Evolutionary conservation across 2,888 invertebrate species (phyloP), one percentile per base, ranked within the genome.

Genomic region (Aphidoletes aphidimyza): DNA sequence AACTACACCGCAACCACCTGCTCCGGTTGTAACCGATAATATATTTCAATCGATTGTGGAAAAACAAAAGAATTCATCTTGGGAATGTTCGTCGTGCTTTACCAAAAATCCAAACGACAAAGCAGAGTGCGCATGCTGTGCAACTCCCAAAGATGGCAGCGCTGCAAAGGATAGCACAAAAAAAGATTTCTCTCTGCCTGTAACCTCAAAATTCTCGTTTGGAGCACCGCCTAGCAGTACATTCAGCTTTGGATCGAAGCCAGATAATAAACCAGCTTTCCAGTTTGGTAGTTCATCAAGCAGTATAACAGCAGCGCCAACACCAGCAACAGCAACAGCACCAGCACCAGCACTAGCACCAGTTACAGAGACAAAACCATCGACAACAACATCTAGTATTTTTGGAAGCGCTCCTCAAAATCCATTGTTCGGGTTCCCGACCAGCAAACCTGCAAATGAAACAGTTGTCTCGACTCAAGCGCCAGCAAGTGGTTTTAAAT

Each of bases 61-160:
- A 14, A 42, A 83, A 30, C 83, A 83, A 42, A 83, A 83, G 83
- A 42, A 17, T 26, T 9, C 39, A 22, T 36, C 37, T 1, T 83
- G 83, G 83, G 83, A 83, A 42, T 83, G 83, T 83, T 45, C 83
- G 14, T 2, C 30, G 0, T 83, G 83, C 30, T 87, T 1, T 87
- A 88, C 36, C 90, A 90, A 85, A 88, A 88, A 85, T 86, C 87
- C 0, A 89, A 90, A 85, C 94, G 93, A 94, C 92, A 92, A 85
- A 94, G 94, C 88, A 89, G 89, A 19, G 91, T 91, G 26, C 94
- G 94, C 87, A 91, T 93, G 91, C 90, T 94, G 94, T 88, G 92
- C 91, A 86, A 90, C 92, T 84, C 81, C 42, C 3, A 83, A 83
- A 26, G 30, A 26, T 11, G 83, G 42, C 26, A 45, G 22, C 6